Evolutionary conservation across 2,888 invertebrate genomes (phyloP).

Genomic region (Lysandra bellargus): DNA sequence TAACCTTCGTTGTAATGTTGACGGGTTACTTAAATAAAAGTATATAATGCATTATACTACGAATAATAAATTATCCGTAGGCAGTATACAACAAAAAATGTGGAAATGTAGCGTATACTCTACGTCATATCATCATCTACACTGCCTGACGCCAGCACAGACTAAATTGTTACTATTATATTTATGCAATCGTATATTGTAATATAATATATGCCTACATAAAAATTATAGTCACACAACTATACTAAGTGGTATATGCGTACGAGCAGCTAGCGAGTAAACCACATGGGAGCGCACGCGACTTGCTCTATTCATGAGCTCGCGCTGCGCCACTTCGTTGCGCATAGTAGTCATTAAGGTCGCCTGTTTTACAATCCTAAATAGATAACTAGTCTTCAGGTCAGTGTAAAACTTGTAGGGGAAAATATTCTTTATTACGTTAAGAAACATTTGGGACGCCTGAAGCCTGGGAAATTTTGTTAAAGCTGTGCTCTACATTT

Average conservation of each 20-base stretch:
- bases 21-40: no score
- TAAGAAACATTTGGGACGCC: neutral
- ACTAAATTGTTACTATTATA: no score
- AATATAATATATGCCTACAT: neutral
- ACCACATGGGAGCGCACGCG: neutral
- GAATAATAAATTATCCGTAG: no score
- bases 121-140: neutral
- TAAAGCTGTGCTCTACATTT: neutral
- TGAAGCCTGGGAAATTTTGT: neutral
- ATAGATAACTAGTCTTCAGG: conserved; percentile 6
- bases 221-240: neutral
- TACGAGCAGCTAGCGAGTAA: neutral
- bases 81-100: no score
- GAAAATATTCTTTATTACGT: neutral
- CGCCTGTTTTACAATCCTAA: conserved; percentile 27
- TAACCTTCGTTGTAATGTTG: no score
- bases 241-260: neutral
- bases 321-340: conserved; percentile 18
- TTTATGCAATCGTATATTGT: neutral
- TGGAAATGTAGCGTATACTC: neutral
- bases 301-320: conserved; percentile 1
- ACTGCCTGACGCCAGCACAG: neutral
- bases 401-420: neutral
- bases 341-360: conserved; percentile 29
- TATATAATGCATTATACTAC: no score